Conservation (phyloP, 2,113 vertebrate species). For the Coracopsis vasa region DNA sequence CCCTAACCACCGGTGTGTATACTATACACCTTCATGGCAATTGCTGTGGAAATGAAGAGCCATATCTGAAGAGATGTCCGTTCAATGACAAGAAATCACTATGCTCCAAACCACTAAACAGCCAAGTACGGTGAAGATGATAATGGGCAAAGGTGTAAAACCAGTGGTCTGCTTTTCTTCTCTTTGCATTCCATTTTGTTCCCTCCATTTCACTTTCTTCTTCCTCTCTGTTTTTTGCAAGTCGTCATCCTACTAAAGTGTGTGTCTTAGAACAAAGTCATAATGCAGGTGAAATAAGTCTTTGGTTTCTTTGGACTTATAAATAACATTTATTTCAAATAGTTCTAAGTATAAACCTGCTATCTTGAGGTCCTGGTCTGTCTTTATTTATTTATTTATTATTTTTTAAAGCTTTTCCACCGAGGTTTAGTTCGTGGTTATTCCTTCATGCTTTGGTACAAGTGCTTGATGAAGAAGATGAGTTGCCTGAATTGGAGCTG, state of each 20-base stretch:
- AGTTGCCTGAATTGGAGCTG: constrained; percentile 85
- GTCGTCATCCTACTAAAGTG: constrained; percentile 83
- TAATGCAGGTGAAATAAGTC: constrained; percentile 93
- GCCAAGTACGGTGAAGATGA: constrained; percentile 79
- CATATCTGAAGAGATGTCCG: constrained; percentile 77
- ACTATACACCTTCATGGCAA: constrained; percentile 65
- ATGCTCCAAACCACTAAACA: constrained; percentile 76
- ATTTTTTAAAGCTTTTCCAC: constrained; percentile 83
- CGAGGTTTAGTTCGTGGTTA: constrained; percentile 83
- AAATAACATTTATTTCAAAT: constrained; percentile 93
- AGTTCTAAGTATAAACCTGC: constrained; percentile 97
- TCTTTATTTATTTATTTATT: constrained; percentile 76
- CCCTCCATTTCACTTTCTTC: constrained; percentile 64
- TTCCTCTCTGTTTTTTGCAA: constrained; percentile 78
- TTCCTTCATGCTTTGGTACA: constrained; percentile 99
- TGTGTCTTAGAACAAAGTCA: constrained; percentile 88
- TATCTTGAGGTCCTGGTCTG: constrained; percentile 86
- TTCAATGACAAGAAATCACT: constrained; percentile 76
- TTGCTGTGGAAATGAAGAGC: constrained; percentile 74
- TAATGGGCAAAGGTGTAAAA: constrained; percentile 79
- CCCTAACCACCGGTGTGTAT: constrained; percentile 77
- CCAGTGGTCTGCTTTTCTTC: constrained; percentile 77
- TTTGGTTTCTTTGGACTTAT: constrained; percentile 99
- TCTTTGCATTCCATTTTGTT: constrained; percentile 69
- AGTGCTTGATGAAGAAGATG: constrained; percentile 88